Evolutionary conservation across 2,113 vertebrate species (phyloP), one percentile per base, ranked within the genome.

Genomic region (Candoia aspera): DNA sequence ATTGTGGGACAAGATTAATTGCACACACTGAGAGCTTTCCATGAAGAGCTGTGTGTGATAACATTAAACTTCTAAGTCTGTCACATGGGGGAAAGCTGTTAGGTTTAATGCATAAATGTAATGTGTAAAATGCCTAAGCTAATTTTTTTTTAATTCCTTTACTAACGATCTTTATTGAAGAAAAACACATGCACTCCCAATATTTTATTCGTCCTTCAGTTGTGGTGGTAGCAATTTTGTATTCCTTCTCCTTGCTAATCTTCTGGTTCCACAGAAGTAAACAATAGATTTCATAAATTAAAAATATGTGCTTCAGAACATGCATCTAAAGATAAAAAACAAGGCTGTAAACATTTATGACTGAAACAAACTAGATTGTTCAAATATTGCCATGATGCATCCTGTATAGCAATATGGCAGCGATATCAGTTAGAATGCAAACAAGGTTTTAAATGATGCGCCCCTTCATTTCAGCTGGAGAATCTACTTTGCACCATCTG

Each of bases 351-450:
- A 99, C 98, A 98, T 99, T 99, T 98, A 98, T 98, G 98, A 97
- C 98, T 98, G 97, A 98, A 97, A 97, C 97, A 98, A 98, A 98
- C 97, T 98, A 98, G 97, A 97, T 97, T 98, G 98, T 97, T 97
- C 97, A 98, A 98, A 98, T 96, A 96, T 97, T 98, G 98, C 99
- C 98, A 98, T 98, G 98, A 98, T 98, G 98, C 99, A 98, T 99
- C 99, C 98, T 98, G 98, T 99, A 98, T 98, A 98, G 99, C 98
- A 99, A 99, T 99, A 99, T 99, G 98, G 98, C 98, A 98, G 97
- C 98, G 98, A 98, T 99, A 99, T 98, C 98, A 98, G 99, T 99
- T 99, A 99, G 98, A 99, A 99, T 99, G 98, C 99, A 99, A 99
- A 99, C 99, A 99, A 99, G 99, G 97, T 98, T 98, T 98, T 98